Evolutionary conservation across 2,888 invertebrate species (phyloP).

Genomic region (Operophtera brumata): DNA sequence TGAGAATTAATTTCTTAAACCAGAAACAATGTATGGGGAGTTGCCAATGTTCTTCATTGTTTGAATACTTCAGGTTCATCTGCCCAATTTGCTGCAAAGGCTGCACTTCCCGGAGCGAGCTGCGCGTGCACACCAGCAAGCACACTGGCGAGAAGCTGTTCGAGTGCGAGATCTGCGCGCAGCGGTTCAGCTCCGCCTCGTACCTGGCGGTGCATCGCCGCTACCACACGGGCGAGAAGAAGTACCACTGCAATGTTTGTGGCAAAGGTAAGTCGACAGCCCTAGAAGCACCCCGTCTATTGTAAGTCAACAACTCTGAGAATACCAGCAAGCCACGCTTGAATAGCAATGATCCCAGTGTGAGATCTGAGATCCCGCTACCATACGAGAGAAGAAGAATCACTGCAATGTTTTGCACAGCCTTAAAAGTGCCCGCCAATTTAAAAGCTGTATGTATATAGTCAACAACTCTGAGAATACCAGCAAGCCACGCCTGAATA

Average conservation of each 20-base stretch:
- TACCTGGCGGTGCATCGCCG: constrained; percentile 71
- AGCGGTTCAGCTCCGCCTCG: constrained; percentile 70
- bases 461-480: too few relatives aligned
- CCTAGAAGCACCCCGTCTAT: too few relatives aligned
- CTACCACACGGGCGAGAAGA: constrained; percentile 63
- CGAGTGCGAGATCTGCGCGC: constrained; percentile 62
- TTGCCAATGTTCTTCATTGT: too few relatives aligned
- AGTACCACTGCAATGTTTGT: constrained; percentile 62
- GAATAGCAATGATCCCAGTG: too few relatives aligned
- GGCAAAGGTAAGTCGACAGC: constrained; percentile 50
- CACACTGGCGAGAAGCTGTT: constrained; percentile 74
- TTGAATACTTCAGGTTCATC: constrained; percentile 56
- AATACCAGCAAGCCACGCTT: too few relatives aligned
- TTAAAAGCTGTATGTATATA: neutral
- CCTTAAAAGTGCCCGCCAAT: neutral
- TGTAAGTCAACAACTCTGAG: too few relatives aligned
- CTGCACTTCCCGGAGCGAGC: constrained; percentile 70
- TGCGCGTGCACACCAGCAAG: constrained; percentile 65
- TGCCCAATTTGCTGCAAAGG: constrained; percentile 72
- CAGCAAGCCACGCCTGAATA: too few relatives aligned
- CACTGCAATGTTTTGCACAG: constrained; percentile 64
- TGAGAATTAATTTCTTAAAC: too few relatives aligned
- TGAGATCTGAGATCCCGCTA: too few relatives aligned
- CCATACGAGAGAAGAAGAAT: constrained; percentile 64
- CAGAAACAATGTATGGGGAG: too few relatives aligned